A percentile compares a stretch with the other conserved stretches of the same genome.
Conservation (phyloP, 2,797 vertebrate species). For the Leontocebus nigricollis region DNA sequence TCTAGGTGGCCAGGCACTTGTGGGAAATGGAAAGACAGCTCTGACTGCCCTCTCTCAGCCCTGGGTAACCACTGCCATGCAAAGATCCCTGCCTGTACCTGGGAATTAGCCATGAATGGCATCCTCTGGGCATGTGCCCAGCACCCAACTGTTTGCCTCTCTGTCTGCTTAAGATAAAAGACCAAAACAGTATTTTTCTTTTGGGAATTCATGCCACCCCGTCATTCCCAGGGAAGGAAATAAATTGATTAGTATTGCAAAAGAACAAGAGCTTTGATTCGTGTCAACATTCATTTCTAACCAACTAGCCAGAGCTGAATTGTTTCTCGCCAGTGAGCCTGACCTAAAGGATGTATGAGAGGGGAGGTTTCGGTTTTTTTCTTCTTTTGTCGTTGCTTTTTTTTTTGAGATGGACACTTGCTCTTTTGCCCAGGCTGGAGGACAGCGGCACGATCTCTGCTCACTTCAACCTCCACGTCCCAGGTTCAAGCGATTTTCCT, state of each 20-base stretch:
- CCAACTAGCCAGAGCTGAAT: background rate
- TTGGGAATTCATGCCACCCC: background rate
- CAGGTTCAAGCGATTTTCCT: background rate
- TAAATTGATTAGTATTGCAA: background rate
- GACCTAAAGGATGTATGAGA: background rate
- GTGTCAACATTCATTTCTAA: background rate
- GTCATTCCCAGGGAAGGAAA: background rate
- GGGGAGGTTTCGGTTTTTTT: background rate
- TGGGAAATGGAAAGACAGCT: background rate
- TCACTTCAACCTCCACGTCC: background rate
- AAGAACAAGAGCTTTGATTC: background rate
- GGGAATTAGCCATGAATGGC: background rate
- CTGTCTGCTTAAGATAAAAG: background rate
- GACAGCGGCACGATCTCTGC: fast-evolving
- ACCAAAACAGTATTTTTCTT: background rate
- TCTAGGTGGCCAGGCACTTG: background rate
- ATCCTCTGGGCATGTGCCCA: background rate
- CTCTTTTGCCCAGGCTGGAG: background rate
- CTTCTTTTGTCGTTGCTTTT: too few relatives aligned
- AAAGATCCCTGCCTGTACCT: fast-evolving
- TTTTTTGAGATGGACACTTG: background rate
- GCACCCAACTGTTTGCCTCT: background rate
- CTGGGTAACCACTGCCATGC: background rate
- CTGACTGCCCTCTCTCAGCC: background rate
- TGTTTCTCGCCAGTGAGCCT: background rate